Conservation (phyloP, 2,888 invertebrate species). For the Noctua janthina region DNA sequence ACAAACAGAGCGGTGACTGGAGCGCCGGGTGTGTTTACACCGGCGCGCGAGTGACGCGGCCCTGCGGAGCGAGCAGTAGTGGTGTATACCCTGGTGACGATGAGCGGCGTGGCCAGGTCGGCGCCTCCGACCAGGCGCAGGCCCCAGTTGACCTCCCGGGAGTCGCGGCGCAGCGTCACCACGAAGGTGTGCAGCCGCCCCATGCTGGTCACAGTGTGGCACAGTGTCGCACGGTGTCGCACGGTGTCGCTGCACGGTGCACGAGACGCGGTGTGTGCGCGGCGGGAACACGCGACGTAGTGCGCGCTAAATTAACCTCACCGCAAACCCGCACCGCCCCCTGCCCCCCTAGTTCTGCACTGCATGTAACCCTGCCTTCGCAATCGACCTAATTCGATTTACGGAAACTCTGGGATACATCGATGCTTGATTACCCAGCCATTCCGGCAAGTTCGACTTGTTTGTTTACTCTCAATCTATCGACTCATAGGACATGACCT, state of each 20-base stretch:
- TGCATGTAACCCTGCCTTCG: conserved; percentile 84
- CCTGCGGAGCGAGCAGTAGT: conserved; percentile 32
- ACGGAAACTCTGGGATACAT: conserved; percentile 81
- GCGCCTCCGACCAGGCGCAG: conserved; percentile 96
- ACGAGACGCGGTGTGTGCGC: conserved; percentile 80
- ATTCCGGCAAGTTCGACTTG: conserved; percentile 67
- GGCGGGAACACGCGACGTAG: conserved; percentile 86
- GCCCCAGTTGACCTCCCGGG: conserved; percentile 95
- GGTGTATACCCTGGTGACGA: conserved; percentile 95
- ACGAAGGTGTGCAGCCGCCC: conserved; percentile 94
- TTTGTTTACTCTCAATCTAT: conserved; percentile 70
- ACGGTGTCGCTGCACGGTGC: conserved; percentile 77
- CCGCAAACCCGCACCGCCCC: conserved; percentile 80
- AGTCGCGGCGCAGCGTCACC: conserved; percentile 93
- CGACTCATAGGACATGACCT: conserved; percentile 68
- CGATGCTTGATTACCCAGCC: conserved; percentile 59
- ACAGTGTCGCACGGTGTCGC: conserved; percentile 39
- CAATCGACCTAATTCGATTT: conserved; percentile 86
- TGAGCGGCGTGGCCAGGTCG: conserved; percentile 96
- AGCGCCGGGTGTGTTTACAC: conserved; percentile 83
- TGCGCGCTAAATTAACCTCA: conserved; percentile 86
- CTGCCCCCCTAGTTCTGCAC: conserved; percentile 77
- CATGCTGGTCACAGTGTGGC: conserved; percentile 78
- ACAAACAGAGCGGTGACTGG: conserved; percentile 68
- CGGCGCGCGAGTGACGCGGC: conserved; percentile 67